Percentiles rank a stretch among this genome's conserved stretches.
phyloP scores from a whole-genome alignment of 2,888 invertebrate species.

The Pteria penguin region DNA sequence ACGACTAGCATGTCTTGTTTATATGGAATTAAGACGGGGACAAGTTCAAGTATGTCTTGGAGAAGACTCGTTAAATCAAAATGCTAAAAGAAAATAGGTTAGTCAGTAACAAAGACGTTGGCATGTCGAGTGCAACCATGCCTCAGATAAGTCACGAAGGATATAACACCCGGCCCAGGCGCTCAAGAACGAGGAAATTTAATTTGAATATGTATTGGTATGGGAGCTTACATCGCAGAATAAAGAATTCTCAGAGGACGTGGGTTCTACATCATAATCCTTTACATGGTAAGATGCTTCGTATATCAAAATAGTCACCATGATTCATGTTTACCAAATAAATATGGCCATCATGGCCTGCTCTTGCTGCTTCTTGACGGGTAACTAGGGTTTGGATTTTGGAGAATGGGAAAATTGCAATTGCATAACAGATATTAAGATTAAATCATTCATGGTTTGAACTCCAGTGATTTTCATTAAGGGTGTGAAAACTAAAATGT shows the following conservation, averaged over 20 bases:
- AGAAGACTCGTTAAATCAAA: background rate
- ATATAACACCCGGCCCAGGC: conserved; percentile 1
- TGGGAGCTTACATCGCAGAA: conserved; percentile 67
- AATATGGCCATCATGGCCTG: no score
- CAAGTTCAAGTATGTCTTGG: background rate
- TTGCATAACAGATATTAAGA: no score
- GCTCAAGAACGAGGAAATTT: conserved; percentile 63
- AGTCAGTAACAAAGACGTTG: conserved; percentile 3
- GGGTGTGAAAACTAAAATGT: no score
- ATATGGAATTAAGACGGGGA: background rate
- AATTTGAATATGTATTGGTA: conserved; percentile 72
- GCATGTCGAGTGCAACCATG: background rate
- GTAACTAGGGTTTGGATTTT: no score
- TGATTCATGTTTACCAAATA: no score
- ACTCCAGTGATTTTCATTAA: no score
- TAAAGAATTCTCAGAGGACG: conserved; percentile 65
- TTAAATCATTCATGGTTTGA: no score
- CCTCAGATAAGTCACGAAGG: background rate
- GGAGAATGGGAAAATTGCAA: no score
- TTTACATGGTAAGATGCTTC: conserved; percentile 67
- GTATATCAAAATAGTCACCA: no score
- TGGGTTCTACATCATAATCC: conserved; percentile 75
- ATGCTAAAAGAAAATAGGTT: conserved; percentile 25
- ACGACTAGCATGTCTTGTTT: background rate
- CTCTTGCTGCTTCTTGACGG: no score